Conservation (phyloP, 2,888 invertebrate genomes). For the Agonopterix arenella region DNA sequence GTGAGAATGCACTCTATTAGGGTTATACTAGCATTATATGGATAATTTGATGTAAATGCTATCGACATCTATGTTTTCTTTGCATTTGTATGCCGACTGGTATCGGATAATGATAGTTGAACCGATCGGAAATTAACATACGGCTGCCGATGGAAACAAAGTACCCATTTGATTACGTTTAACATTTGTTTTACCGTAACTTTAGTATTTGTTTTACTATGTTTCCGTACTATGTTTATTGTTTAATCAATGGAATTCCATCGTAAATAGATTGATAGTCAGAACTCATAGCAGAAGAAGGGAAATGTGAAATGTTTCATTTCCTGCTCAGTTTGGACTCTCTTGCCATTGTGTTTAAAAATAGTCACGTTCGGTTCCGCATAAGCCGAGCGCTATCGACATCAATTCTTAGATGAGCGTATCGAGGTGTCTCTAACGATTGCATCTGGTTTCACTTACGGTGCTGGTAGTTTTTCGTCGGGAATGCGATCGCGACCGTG, state of each 20-base stretch:
- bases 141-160: neutral
- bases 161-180: too few relatives aligned
- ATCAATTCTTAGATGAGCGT: conserved; percentile 4
- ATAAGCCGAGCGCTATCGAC: conserved; percentile 1
- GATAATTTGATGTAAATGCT: conserved; percentile 39
- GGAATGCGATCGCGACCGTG: conserved; percentile 39
- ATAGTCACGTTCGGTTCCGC: conserved; percentile 8
- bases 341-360: neutral
- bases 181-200: too few relatives aligned
- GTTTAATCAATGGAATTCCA: too few relatives aligned
- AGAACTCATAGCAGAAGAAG: too few relatives aligned
- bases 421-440: conserved; percentile 21
- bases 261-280: too few relatives aligned
- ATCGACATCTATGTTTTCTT: conserved; percentile 16
- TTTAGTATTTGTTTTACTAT: too few relatives aligned
- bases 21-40: conserved; percentile 27
- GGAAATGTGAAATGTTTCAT: too few relatives aligned
- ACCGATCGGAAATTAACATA: conserved; percentile 9
- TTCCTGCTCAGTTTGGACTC: neutral
- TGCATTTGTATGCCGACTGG: conserved; percentile 15
- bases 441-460: conserved; percentile 43
- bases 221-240: too few relatives aligned
- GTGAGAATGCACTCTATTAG: conserved; percentile 36
- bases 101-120: conserved; percentile 9
- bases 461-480: conserved; percentile 48